Evolutionary conservation across 2,888 invertebrate species (phyloP).

Genomic region (Limnephilus marmoratus): DNA sequence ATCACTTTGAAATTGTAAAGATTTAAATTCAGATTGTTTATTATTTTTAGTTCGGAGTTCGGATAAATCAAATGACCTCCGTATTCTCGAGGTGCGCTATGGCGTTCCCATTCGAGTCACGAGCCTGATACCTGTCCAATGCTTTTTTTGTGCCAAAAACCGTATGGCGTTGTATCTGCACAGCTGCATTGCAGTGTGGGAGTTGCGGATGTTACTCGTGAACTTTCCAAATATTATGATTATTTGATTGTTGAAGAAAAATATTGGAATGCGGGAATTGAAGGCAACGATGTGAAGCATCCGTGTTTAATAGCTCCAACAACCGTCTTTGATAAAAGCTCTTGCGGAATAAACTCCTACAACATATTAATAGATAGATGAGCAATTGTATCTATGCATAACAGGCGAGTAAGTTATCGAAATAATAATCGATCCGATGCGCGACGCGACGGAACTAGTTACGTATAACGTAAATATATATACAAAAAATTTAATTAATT

Average conservation of each 20-base stretch:
- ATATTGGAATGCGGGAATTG: background rate
- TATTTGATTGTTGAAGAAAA: background rate
- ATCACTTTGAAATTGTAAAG: background rate
- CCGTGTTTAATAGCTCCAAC: background rate
- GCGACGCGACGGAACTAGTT: too few species aligned
- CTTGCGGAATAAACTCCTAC: too few species aligned
- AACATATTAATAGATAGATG: background rate
- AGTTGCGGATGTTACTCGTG: background rate
- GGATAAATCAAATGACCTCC: background rate
- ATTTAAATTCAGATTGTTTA: background rate
- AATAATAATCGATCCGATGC: too few species aligned
- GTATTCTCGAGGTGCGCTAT: background rate
- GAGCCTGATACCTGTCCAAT: background rate
- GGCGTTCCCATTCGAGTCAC: slow-evolving; percentile 2
- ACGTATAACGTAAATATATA: too few species aligned
- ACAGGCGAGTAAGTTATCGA: too few species aligned
- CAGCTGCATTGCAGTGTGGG: background rate
- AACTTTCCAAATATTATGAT: background rate
- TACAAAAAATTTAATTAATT: too few species aligned
- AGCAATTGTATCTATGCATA: background rate
- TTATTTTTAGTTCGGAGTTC: background rate
- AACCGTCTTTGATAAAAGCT: background rate
- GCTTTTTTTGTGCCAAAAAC: background rate
- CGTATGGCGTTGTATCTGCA: background rate
- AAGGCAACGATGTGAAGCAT: background rate